These are phyloP conservation scores for Pterocles gutturalis DNA, from an alignment of 2,113 vertebrate species.

Conservation along the genomic window DNA sequence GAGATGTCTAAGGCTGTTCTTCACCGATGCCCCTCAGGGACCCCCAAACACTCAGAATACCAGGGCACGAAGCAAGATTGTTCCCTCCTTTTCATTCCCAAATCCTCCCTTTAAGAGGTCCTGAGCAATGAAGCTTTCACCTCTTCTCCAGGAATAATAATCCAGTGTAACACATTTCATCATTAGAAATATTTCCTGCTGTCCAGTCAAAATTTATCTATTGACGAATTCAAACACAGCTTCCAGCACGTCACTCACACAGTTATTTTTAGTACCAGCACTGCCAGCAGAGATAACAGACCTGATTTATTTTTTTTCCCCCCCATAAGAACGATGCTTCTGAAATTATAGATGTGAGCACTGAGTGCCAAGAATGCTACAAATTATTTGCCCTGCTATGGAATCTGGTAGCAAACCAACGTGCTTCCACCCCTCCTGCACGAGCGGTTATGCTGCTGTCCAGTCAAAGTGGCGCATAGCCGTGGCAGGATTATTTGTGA, in stretches of 20 bases:
- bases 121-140: neutral
- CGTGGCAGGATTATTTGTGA: neutral
- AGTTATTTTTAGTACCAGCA: constrained; percentile 5
- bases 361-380: neutral
- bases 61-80: neutral
- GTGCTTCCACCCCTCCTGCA: neutral
- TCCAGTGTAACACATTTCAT: neutral
- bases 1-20: neutral
- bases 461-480: neutral
- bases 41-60: neutral
- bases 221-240: neutral
- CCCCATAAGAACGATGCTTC: neutral
- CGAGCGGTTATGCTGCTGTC: neutral
- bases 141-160: neutral
- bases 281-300: constrained; percentile 37
- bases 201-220: constrained; percentile 25
- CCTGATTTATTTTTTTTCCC: neutral
- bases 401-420: neutral
- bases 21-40: neutral
- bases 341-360: constrained; percentile 35
- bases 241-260: neutral
- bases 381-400: neutral
- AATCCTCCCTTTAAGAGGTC: neutral
- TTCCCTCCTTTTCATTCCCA: neutral
- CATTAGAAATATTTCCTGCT: neutral